Evolutionary conservation across 2,888 invertebrate species (phyloP), one percentile per base, ranked within the genome.

Genomic region (Aleiodes leptofemur): DNA sequence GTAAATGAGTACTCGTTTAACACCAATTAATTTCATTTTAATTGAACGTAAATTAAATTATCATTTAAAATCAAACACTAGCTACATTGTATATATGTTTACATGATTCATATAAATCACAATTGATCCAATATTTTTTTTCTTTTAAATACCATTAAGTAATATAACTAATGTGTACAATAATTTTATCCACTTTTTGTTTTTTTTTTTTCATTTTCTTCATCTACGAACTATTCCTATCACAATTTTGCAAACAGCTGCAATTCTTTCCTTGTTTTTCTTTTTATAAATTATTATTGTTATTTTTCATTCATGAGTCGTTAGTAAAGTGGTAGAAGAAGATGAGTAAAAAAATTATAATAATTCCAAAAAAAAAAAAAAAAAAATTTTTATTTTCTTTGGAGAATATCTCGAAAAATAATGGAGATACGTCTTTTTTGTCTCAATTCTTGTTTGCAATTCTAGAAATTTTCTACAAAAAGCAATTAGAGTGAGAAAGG

Each of bases 91-190:
- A 61, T 29, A 29, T 43, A 43, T 23, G 64, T 64, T 71, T 68
- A 59, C 71, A 73, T 71, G 77, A 76, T 80, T 69, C 69, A 80
- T 80, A 77, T 73, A 80, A 78, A 80, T 78, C 75, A 80, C 76
- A 78, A 76, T 80, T 76, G 73, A 72, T 43, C 69, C 51, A 66
- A 64, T 73, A 73, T 57, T 43, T 43, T 9, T 43, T 43, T 43
- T 9, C 8, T 43, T 66, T 77, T 68, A 57, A 71, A 77, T 80
- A 78, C 73, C 69, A 69, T 79, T 71, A 78, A 81, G 78, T 77
- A 82, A 77, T 76, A 77, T 75, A 76, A 64, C 76, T 76, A 51
- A 69, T 38, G 72, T 61, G 72, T 61, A 51, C 72, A 72, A 38
- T 57, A 57, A 57, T n/a, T 31, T 31, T 71, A 55, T 61, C 31